Conservation (phyloP, 2,888 invertebrate genomes). For the Xestoiulus laeticollis region DNA sequence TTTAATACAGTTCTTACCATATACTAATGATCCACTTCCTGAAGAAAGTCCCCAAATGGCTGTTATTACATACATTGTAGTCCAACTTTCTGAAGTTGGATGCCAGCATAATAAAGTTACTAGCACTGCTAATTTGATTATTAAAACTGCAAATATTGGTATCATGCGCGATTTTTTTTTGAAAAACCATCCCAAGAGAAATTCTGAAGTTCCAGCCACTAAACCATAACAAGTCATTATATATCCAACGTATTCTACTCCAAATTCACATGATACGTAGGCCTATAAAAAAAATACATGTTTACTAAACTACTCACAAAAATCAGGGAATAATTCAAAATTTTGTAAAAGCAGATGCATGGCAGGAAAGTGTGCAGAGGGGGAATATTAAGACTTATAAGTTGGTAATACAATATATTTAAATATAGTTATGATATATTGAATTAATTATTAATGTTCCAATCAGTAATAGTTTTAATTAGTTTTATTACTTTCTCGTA, state of each 20-base stretch:
- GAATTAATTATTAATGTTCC: too few species aligned
- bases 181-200: slow-evolving; percentile 39
- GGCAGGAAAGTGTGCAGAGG: too few species aligned
- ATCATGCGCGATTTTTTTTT: background rate
- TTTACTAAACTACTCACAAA: too few species aligned
- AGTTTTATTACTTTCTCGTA: too few species aligned
- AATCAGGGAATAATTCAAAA: too few species aligned
- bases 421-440: too few species aligned
- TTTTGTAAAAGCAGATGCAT: too few species aligned
- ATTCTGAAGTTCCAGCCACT: background rate
- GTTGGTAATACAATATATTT: too few species aligned
- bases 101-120: slow-evolving; percentile 14
- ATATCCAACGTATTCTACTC: slow-evolving; percentile 39
- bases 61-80: background rate
- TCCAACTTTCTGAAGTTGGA: slow-evolving; percentile 6
- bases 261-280: slow-evolving; percentile 30
- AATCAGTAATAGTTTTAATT: too few species aligned
- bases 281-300: background rate
- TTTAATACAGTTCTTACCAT: background rate
- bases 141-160: slow-evolving; percentile 27
- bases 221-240: slow-evolving; percentile 31
- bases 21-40: slow-evolving; percentile 9
- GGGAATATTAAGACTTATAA: too few species aligned
- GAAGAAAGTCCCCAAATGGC: slow-evolving; percentile 25
- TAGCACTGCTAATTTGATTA: slow-evolving; percentile 40